These are phyloP conservation scores for Paraescarpia echinospica DNA, from an alignment of 1,140 invertebrate species.

Conservation along the genomic window DNA sequence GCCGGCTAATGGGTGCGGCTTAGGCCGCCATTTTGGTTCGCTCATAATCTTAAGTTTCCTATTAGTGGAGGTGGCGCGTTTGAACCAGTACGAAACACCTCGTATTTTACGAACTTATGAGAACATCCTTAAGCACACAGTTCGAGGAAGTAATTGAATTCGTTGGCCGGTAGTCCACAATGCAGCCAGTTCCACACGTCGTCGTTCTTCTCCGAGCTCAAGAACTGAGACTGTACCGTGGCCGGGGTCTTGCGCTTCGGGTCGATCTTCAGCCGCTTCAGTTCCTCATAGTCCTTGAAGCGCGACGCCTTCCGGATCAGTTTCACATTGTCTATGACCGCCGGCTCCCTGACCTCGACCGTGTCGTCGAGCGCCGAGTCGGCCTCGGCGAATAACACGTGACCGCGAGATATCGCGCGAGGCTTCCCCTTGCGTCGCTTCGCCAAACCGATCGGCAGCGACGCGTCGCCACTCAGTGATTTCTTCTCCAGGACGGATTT, in stretches of 20 bases:
- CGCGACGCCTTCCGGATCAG: constrained; percentile 31
- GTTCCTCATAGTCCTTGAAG: constrained; percentile 40
- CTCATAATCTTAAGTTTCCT: too few species aligned
- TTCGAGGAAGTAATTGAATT: constrained; percentile 50
- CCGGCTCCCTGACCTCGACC: background rate
- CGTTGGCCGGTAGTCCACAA: constrained; percentile 40
- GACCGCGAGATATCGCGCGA: background rate
- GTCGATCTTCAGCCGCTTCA: constrained; percentile 37
- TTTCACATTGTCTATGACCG: constrained; percentile 10
- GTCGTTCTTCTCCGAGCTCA: constrained; percentile 39
- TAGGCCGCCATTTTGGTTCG: too few species aligned
- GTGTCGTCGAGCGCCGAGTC: background rate
- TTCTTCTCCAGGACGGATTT: constrained; percentile 37
- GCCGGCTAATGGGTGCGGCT: too few species aligned
- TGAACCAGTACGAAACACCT: too few species aligned
- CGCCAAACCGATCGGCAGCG: background rate
- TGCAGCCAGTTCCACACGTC: constrained; percentile 52
- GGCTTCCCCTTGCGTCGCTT: background rate
- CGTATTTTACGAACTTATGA: background rate
- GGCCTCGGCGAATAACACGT: constrained; percentile 24
- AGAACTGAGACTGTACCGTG: constrained; percentile 35
- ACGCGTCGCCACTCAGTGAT: background rate
- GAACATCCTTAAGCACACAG: constrained; percentile 33
- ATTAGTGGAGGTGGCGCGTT: too few species aligned
- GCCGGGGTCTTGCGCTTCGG: constrained; percentile 41